Percentiles rank a stretch among this genome's conserved stretches.
These are phyloP conservation scores for Standfussiana lucernea DNA, from an alignment of 2,888 invertebrate genomes.

Conservation along the genomic window DNA sequence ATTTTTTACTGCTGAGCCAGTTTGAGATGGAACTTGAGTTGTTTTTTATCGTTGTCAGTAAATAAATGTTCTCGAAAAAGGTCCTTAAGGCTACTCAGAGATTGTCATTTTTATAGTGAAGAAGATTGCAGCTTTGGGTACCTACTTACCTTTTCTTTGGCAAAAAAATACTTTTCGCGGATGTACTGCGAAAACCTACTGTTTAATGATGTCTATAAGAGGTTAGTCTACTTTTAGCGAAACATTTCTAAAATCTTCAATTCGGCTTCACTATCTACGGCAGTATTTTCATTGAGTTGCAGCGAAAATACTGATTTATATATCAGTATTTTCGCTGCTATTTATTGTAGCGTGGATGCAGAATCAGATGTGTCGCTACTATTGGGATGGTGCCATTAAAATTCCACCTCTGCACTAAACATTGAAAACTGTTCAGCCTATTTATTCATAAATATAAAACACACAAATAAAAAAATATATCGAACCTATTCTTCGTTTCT, in stretches of 20 bases:
- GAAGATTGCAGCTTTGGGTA: slow-evolving; percentile 4
- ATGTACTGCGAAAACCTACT: rapidly evolving
- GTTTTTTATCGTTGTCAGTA: slow-evolving; percentile 53
- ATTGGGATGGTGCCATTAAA: background rate
- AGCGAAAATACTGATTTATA: no score
- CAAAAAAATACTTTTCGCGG: background rate
- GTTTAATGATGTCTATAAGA: no score
- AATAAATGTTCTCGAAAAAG: slow-evolving; percentile 40
- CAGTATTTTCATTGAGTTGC: background rate
- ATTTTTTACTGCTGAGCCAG: slow-evolving; percentile 39
- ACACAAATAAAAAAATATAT: no score
- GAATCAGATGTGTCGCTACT: background rate
- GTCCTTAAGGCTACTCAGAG: slow-evolving; percentile 19
- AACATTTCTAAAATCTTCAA: no score
- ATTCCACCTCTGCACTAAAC: background rate
- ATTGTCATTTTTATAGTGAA: background rate
- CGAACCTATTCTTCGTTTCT: no score
- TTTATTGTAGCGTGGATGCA: background rate
- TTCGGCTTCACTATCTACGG: background rate
- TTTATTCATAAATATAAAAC: no score
- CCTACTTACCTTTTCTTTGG: background rate
- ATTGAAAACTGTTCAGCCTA: background rate
- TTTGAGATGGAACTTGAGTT: slow-evolving; percentile 50
- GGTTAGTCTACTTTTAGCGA: no score
- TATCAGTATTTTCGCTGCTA: background rate